Evolutionary conservation across 2,888 invertebrate genomes (phyloP).

Genomic region (Osmoderma eremita): DNA sequence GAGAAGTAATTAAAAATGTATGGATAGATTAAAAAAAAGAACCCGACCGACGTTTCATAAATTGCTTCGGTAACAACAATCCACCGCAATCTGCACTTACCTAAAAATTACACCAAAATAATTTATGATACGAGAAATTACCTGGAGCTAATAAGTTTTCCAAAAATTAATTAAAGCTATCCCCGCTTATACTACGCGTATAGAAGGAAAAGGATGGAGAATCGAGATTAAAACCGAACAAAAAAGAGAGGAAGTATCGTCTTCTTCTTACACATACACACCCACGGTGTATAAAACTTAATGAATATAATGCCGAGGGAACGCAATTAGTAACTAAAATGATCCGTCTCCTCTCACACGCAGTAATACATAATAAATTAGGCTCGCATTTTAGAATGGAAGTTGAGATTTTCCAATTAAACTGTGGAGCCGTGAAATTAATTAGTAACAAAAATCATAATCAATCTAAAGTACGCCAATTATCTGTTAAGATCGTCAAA

Average conservation of each 20-base stretch:
- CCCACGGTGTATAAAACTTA: conserved; percentile 9
- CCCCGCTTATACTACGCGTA: neutral
- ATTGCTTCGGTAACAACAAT: conserved; percentile 37
- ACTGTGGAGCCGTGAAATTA: conserved; percentile 42
- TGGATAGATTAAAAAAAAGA: conserved; percentile 31
- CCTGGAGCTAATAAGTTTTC: conserved; percentile 36
- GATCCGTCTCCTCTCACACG: neutral
- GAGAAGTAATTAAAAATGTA: conserved; percentile 33
- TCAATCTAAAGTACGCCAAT: conserved; percentile 63
- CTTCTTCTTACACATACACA: conserved; percentile 5
- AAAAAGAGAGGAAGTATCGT: conserved; percentile 13
- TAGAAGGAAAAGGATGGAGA: neutral
- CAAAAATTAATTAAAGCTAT: conserved; percentile 38
- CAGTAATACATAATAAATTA: conserved; percentile 35
- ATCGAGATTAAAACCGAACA: conserved; percentile 25
- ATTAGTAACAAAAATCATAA: conserved; percentile 61
- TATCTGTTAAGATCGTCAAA: conserved; percentile 61
- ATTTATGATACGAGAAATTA: conserved; percentile 37
- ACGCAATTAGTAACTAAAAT: conserved; percentile 32
- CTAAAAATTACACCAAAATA: conserved; percentile 37
- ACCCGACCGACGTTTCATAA: conserved; percentile 24
- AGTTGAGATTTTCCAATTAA: conserved; percentile 42
- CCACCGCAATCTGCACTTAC: conserved; percentile 37
- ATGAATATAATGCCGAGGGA: conserved; percentile 29
- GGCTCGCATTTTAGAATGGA: conserved; percentile 28